Evolutionary conservation across 2,797 vertebrate species (phyloP).

Genomic region (Pseudochirops corinnae): DNA sequence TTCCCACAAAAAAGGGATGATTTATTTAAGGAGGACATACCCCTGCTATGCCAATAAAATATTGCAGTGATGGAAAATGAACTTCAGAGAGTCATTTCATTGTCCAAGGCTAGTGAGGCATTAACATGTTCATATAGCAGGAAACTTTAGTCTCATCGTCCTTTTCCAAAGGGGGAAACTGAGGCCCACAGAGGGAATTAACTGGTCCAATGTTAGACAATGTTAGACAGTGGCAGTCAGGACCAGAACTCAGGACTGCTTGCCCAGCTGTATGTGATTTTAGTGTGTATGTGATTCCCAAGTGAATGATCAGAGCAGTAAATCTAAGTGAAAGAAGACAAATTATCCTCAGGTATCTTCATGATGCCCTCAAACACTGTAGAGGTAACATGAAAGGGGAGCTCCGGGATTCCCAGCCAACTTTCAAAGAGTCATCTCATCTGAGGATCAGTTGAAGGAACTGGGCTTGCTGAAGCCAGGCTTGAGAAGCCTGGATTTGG

Average conservation of each 20-base stretch:
- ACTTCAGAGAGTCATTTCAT: constrained; percentile 14
- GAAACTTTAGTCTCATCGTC: neutral
- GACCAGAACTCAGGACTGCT: neutral
- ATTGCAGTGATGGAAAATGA: constrained; percentile 23
- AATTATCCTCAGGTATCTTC: neutral
- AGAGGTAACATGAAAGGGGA: neutral
- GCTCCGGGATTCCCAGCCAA: neutral
- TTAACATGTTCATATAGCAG: constrained; percentile 10
- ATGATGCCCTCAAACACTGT: neutral
- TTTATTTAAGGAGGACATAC: constrained; percentile 21
- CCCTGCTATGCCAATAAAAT: neutral
- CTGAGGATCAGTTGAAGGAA: neutral
- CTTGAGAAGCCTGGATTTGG: neutral
- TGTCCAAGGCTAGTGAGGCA: constrained; percentile 19
- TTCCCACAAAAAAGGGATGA: constrained; percentile 29
- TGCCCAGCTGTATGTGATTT: neutral
- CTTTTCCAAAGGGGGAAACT: neutral
- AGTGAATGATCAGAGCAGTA: neutral
- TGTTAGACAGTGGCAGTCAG: neutral
- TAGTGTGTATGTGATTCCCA: neutral
- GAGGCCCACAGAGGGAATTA: neutral
- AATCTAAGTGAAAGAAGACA: neutral
- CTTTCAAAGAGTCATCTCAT: neutral
- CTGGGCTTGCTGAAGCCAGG: neutral
- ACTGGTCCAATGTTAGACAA: neutral